Evolutionary conservation across 2,888 invertebrate genomes (phyloP).

Genomic region (Polymixis flavicincta): DNA sequence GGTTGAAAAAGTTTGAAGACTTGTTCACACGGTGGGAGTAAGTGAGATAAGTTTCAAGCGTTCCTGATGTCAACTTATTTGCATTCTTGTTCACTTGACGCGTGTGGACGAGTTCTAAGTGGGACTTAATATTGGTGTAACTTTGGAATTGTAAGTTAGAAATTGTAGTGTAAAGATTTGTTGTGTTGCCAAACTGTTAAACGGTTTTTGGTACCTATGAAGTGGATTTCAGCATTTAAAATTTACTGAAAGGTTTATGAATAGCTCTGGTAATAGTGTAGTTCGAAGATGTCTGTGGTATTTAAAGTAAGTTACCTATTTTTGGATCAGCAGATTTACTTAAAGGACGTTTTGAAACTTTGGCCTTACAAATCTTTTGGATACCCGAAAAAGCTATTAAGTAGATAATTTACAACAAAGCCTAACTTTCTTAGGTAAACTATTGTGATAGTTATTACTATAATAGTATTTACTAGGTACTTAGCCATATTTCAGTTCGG

Average conservation of each 20-base stretch:
- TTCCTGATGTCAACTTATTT: slow-evolving; percentile 53
- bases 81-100: slow-evolving; percentile 42
- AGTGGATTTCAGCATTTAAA: neutral
- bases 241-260: neutral
- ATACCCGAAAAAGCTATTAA: too few species aligned
- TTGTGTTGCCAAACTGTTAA: neutral
- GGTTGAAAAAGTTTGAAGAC: slow-evolving; percentile 50
- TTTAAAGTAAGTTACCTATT: too few species aligned
- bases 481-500: too few species aligned
- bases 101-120: slow-evolving; percentile 41
- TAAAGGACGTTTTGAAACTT: too few species aligned
- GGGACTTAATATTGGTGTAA: slow-evolving; percentile 13
- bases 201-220: too few species aligned
- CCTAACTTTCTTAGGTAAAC: too few species aligned
- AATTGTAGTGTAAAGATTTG: neutral
- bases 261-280: neutral
- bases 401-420: too few species aligned
- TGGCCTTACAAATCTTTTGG: too few species aligned
- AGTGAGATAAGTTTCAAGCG: slow-evolving; percentile 52
- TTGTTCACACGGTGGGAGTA: slow-evolving; percentile 47
- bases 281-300: neutral
- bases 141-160: slow-evolving; percentile 17
- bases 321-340: too few species aligned
- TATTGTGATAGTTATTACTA: too few species aligned
- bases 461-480: too few species aligned